Evolutionary conservation across 2,888 invertebrate species (phyloP).

Genomic region (Dicranocentrus wangi): DNA sequence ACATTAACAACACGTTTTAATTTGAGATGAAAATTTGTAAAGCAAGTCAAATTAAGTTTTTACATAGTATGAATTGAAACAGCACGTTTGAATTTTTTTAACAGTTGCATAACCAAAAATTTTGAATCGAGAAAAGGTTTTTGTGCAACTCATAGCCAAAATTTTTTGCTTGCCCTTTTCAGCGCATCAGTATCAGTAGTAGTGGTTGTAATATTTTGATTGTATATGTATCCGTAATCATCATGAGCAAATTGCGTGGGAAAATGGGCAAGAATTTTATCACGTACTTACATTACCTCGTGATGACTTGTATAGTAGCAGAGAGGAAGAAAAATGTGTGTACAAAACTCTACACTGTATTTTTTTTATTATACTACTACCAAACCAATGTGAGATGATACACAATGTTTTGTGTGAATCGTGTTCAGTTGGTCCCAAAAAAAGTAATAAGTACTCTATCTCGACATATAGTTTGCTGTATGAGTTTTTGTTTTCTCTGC

Average conservation of each 20-base stretch:
- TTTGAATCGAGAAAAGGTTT: too few relatives aligned
- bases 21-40: too few relatives aligned
- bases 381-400: slow-evolving; percentile 8
- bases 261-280: slow-evolving; percentile 72
- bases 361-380: slow-evolving; percentile 6
- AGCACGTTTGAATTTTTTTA: too few relatives aligned
- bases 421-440: neutral
- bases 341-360: slow-evolving; percentile 8
- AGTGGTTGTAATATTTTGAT: too few relatives aligned
- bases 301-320: neutral
- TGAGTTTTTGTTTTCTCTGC: neutral
- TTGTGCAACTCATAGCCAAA: too few relatives aligned
- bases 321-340: neutral
- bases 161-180: too few relatives aligned
- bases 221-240: slow-evolving; percentile 55
- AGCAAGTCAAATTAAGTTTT: too few relatives aligned
- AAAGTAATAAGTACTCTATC: neutral
- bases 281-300: slow-evolving; percentile 66
- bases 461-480: slow-evolving; percentile 2
- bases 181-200: too few relatives aligned
- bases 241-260: slow-evolving; percentile 72
- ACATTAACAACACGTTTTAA: too few relatives aligned
- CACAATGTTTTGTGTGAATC: neutral
- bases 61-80: too few relatives aligned
- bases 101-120: too few relatives aligned